Percentiles rank a stretch among this genome's conserved stretches.
Conservation (phyloP, 1,140 invertebrate species). For the Drosophila navojoa region DNA sequence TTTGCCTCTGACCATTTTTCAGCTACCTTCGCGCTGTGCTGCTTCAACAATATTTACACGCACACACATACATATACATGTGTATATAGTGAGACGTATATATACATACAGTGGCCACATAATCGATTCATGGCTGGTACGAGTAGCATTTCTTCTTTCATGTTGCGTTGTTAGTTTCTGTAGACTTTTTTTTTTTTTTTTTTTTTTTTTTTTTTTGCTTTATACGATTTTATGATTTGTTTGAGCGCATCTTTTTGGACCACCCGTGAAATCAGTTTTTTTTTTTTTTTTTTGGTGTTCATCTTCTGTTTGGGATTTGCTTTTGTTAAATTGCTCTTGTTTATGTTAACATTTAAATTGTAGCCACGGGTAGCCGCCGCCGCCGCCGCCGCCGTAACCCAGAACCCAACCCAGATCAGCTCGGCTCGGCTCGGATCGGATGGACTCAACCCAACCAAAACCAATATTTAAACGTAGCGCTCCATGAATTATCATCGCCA, state of each 20-base stretch:
- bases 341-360: constrained; percentile 84
- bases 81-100: constrained; percentile 25
- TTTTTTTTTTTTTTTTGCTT: constrained; percentile 40
- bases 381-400: constrained; percentile 19
- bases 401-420: background rate
- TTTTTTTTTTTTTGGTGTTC: background rate
- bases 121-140: constrained; percentile 81
- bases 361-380: constrained; percentile 73
- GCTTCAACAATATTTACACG: constrained; percentile 48
- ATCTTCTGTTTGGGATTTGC: constrained; percentile 35
- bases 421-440: background rate
- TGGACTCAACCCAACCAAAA: constrained; percentile 62
- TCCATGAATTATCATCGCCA: constrained; percentile 78
- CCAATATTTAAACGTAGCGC: constrained; percentile 78
- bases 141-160: constrained; percentile 80
- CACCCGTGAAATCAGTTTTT: constrained; percentile 69
- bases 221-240: constrained; percentile 80
- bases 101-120: constrained; percentile 70
- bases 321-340: constrained; percentile 83
- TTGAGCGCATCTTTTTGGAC: constrained; percentile 80
- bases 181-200: constrained; percentile 17
- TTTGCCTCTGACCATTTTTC: constrained; percentile 72
- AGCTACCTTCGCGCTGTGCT: constrained; percentile 36
- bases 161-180: constrained; percentile 79
- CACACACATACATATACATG: constrained; percentile 20